Conservation (phyloP, 1,140 invertebrate species). For the Pogonomyrmex barbatus region DNA sequence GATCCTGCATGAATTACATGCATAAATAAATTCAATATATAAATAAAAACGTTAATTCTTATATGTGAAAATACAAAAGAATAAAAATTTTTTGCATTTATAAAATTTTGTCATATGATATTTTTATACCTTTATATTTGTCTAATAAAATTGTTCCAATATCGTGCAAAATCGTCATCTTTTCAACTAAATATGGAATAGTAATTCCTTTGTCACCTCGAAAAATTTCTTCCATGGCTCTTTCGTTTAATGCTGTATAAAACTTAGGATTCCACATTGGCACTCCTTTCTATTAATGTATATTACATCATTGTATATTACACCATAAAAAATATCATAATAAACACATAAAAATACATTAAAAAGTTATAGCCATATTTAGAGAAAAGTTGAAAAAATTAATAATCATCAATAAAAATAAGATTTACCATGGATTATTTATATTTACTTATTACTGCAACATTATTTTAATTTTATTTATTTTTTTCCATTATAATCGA, state of each 20-base stretch:
- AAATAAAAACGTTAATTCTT: not conserved
- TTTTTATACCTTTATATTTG: slow-evolving; percentile 90
- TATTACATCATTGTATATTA: too few species aligned
- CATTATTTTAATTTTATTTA: not conserved
- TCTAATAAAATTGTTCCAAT: slow-evolving; percentile 91
- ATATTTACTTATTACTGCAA: not conserved
- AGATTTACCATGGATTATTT: not conserved
- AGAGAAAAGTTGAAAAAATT: not conserved
- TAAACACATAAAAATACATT: too few species aligned
- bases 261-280: slow-evolving; percentile 92
- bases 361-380: not conserved
- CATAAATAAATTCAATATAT: not conserved
- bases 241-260: slow-evolving; percentile 90
- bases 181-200: slow-evolving; percentile 91
- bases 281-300: slow-evolving; percentile 90
- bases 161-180: slow-evolving; percentile 92
- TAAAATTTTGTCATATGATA: not conserved
- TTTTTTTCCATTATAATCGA: not conserved
- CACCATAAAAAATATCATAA: not conserved
- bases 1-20: not conserved
- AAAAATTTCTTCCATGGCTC: slow-evolving; percentile 89
- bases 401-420: not conserved
- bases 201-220: slow-evolving; percentile 89
- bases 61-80: not conserved
- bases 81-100: not conserved